phyloP scores from a whole-genome alignment of 2,113 vertebrate species.

The Anthoscopus minutus region DNA sequence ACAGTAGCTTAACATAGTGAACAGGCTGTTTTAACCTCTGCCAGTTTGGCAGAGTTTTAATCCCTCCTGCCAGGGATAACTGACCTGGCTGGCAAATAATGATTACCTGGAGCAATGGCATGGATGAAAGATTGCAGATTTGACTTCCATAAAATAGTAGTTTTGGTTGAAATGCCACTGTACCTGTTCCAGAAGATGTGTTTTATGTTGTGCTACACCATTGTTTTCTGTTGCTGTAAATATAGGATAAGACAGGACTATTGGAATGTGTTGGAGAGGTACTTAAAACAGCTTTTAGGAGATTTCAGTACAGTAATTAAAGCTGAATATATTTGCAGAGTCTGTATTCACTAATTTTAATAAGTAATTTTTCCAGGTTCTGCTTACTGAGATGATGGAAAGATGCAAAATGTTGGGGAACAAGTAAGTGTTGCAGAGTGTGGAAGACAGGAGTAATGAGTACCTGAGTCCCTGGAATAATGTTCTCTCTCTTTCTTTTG shows the following conservation, averaged over 20 bases:
- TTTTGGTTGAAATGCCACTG: background rate
- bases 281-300: background rate
- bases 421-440: slow-evolving; percentile 80
- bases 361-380: slow-evolving; percentile 67
- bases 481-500: background rate
- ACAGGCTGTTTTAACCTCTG: background rate
- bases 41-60: background rate
- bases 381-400: slow-evolving; percentile 97
- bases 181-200: background rate
- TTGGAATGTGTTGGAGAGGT: background rate
- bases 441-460: background rate
- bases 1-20: background rate
- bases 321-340: background rate
- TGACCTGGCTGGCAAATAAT: background rate
- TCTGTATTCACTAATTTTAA: background rate
- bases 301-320: background rate
- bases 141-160: background rate
- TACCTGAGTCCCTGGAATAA: background rate
- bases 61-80: background rate
- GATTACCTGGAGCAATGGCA: background rate
- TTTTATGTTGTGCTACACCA: background rate
- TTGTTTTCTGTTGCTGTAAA: background rate
- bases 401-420: slow-evolving; percentile 93
- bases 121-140: background rate
- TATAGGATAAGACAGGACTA: background rate